Evolutionary conservation across 92 coral and sea anemone genomes (phyloP).

Genomic region (Umimayanthus kanabou): DNA sequence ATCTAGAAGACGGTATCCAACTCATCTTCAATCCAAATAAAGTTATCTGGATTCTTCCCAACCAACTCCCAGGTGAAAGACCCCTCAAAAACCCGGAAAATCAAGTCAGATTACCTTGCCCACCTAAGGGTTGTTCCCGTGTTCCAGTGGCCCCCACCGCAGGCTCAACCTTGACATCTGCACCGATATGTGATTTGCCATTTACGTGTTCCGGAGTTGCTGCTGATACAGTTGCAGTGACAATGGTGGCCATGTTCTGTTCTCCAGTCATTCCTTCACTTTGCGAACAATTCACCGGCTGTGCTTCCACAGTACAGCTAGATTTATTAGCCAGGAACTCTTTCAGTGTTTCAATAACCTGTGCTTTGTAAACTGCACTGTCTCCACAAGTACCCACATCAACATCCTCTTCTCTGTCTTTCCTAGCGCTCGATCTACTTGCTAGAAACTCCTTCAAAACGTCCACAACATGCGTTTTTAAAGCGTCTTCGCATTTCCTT

Average conservation of each 20-base stretch:
- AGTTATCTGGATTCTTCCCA: too few species aligned
- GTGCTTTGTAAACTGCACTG: background rate
- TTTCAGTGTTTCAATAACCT: slow-evolving; percentile 22
- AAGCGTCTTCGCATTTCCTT: background rate
- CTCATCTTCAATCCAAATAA: too few species aligned
- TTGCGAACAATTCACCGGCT: background rate
- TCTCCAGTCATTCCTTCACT: background rate
- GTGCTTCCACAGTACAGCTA: background rate
- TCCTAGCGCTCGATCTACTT: slow-evolving; percentile 1
- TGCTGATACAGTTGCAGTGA: background rate
- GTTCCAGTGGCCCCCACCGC: background rate
- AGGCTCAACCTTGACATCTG: background rate
- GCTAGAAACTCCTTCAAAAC: slow-evolving; percentile 32
- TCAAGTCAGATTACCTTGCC: background rate
- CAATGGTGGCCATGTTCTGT: background rate
- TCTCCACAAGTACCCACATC: background rate
- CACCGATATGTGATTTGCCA: background rate
- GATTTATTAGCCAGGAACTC: slow-evolving; percentile 24
- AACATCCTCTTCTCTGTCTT: background rate
- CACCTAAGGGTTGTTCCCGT: background rate
- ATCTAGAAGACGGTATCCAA: too few species aligned
- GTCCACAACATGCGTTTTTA: slow-evolving; percentile 10
- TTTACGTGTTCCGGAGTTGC: background rate
- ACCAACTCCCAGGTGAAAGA: too few species aligned
- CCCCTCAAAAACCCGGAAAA: too few species aligned